A percentile compares a stretch with the other conserved stretches of the same genome.
Conservation (phyloP, 2,113 vertebrate genomes). For the Opisthocomus hoazin region DNA sequence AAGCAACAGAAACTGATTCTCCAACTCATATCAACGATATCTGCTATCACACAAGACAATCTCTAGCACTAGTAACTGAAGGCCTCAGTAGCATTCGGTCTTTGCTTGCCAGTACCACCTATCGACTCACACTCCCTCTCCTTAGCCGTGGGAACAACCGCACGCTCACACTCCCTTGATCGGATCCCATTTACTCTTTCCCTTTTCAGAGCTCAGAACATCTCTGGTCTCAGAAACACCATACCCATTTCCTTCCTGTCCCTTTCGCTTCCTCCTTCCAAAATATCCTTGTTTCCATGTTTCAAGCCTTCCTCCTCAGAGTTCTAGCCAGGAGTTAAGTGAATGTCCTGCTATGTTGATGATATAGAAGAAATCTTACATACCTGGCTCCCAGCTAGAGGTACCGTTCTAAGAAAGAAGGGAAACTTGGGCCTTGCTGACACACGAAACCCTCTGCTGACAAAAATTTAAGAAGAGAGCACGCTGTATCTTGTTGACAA, state of each 20-base stretch:
- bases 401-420: background rate
- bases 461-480: constrained; percentile 44
- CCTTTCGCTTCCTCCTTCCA: background rate
- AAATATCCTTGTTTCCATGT: background rate
- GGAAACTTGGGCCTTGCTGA: constrained; percentile 8
- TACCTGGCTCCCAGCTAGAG: background rate
- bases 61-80: background rate
- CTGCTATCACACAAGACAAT: background rate
- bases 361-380: background rate
- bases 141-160: background rate
- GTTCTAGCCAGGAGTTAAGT: background rate
- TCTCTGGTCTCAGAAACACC: background rate
- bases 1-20: background rate
- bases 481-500: constrained; percentile 75
- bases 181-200: background rate
- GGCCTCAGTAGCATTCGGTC: background rate
- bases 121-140: background rate
- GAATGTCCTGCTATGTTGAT: rapidly evolving
- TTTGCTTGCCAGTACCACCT: background rate
- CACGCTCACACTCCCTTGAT: background rate
- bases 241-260: background rate
- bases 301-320: background rate
- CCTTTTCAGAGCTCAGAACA: background rate
- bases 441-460: constrained; percentile 33
- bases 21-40: background rate